Conservation (phyloP, 2,113 vertebrate species). For the Pterophyllum scalare region DNA sequence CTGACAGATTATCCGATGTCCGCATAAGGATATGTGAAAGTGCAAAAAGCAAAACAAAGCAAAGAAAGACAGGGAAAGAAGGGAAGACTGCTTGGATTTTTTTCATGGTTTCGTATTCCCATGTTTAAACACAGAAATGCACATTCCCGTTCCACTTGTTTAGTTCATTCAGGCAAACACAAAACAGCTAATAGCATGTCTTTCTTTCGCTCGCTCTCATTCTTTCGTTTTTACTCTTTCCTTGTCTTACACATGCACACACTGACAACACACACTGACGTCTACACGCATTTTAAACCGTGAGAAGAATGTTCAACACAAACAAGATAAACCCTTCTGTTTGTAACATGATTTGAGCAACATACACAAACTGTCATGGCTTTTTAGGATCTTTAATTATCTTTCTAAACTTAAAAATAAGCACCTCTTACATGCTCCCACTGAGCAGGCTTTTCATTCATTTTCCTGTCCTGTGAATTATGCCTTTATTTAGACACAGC, state of each 20-base stretch:
- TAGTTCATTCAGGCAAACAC: slow-evolving; percentile 27
- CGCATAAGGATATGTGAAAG: background rate
- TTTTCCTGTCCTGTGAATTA: background rate
- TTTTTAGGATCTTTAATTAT: slow-evolving; percentile 73
- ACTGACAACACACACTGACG: background rate
- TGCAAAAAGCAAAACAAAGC: background rate
- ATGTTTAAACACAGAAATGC: slow-evolving; percentile 51
- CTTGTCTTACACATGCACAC: slow-evolving; percentile 25
- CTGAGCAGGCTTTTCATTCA: slow-evolving; percentile 26
- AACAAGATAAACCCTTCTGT: slow-evolving; percentile 69
- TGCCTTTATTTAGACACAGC: slow-evolving; percentile 24
- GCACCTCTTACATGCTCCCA: background rate
- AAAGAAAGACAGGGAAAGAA: background rate
- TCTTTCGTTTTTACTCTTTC: background rate
- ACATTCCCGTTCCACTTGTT: slow-evolving; percentile 48
- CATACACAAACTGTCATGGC: slow-evolving; percentile 66
- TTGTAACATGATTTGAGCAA: slow-evolving; percentile 59
- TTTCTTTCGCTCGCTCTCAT: background rate
- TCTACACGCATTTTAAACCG: background rate
- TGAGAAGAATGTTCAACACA: slow-evolving; percentile 68
- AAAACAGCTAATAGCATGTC: slow-evolving; percentile 29
- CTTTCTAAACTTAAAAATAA: slow-evolving; percentile 52
- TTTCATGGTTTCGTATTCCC: slow-evolving; percentile 41
- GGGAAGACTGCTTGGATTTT: background rate
- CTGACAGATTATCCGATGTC: background rate